A percentile compares a stretch with the other conserved stretches of the same genome.
These are phyloP conservation scores for Monopterus albus DNA, from an alignment of 2,113 vertebrate species.

Conservation along the genomic window DNA sequence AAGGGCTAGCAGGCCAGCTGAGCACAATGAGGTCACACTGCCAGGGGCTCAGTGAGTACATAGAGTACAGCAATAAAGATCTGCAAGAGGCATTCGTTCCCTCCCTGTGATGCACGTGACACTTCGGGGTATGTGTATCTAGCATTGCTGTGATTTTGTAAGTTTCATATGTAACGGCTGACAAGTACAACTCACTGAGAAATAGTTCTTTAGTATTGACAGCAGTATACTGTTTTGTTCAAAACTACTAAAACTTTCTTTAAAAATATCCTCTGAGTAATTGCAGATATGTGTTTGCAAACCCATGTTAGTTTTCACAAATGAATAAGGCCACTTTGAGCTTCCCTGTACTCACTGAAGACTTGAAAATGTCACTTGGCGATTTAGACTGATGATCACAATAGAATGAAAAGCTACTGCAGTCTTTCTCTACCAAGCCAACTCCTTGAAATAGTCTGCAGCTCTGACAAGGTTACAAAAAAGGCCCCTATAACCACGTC, in stretches of 20 bases:
- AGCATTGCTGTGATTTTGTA: background rate
- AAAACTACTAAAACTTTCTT: background rate
- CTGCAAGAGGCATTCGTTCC: constrained; percentile 1
- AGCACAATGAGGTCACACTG: constrained; percentile 58
- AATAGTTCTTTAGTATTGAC: background rate
- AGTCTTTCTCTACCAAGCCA: background rate
- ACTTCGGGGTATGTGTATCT: background rate
- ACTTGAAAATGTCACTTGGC: background rate
- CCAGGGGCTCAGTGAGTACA: constrained; percentile 11
- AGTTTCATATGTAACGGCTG: no score
- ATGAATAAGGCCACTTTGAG: background rate
- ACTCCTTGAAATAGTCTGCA: constrained; percentile 45
- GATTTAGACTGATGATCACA: constrained; percentile 1
- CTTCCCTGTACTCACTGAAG: background rate
- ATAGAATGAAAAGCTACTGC: background rate
- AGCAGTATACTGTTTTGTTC: background rate
- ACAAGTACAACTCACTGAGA: background rate
- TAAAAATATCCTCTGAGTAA: background rate
- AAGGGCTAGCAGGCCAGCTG: constrained; percentile 39
- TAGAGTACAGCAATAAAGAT: constrained; percentile 20
- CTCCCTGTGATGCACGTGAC: constrained; percentile 9
- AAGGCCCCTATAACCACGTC: constrained; percentile 39
- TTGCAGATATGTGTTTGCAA: background rate
- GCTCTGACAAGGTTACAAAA: constrained; percentile 41
- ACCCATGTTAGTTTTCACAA: background rate